Conservation (phyloP, 2,797 vertebrate species). For the Babyrousa celebensis region DNA sequence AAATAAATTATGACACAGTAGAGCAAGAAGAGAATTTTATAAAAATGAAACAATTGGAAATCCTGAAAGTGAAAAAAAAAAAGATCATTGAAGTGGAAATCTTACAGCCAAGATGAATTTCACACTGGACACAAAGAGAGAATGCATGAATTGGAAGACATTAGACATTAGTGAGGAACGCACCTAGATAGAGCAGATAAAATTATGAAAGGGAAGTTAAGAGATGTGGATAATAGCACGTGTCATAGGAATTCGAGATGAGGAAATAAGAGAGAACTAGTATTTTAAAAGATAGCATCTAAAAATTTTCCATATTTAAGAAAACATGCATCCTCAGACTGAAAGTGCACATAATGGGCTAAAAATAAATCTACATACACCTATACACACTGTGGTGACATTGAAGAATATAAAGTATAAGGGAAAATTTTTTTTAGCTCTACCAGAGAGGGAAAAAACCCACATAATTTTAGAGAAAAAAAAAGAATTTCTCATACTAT, state of each 20-base stretch:
- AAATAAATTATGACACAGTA: background rate
- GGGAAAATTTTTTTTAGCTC: background rate
- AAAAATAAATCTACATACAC: background rate
- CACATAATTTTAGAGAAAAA: constrained; percentile 21
- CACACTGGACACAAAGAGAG: background rate
- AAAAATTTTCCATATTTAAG: background rate
- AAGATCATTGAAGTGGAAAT: background rate
- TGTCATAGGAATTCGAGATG: background rate
- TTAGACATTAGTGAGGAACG: background rate
- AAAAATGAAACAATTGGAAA: constrained; percentile 7
- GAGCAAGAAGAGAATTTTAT: constrained; percentile 1
- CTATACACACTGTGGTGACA: background rate
- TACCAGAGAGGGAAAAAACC: background rate
- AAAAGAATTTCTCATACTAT: background rate
- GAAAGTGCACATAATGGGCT: background rate
- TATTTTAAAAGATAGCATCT: background rate
- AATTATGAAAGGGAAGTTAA: background rate
- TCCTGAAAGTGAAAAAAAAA: background rate
- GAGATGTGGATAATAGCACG: background rate
- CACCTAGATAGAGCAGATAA: background rate
- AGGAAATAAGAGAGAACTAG: background rate
- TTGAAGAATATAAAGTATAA: background rate
- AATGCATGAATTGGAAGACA: constrained; percentile 4
- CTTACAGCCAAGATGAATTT: background rate
- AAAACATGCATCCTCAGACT: background rate